Evolutionary conservation across 2,888 invertebrate genomes (phyloP), one percentile per base, ranked within the genome.

Genomic region (Pollenia amentaria): DNA sequence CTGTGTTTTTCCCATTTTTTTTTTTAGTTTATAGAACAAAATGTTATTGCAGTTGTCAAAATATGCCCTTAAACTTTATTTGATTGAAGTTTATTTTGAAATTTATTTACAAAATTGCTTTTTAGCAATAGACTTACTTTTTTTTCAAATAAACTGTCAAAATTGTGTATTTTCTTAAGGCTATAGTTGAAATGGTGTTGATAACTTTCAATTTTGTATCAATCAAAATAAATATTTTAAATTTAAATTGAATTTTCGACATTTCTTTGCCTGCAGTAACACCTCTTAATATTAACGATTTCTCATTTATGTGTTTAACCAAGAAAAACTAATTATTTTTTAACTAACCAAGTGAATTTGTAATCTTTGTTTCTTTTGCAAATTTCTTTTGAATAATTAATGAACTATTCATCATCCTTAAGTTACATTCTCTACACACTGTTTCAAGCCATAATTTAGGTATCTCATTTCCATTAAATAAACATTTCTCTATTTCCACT

Each of bases 1-100:
- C 80, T 79, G 72, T 80, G 82, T 48, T 64, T 81, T 51, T 67
- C 18, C 60, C 60, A 65, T 76, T 78, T 67, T 21, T 29, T 76
- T 78, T 67, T 21, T 29, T 16, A 12, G 11, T 65, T 69, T 64
- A 18, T 46, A 21, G 10, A 11, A 12, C n/a, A 73, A 48, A 48
- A 11, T 55, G 8, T 77, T 72, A 48, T 65, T 85, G 40, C 48
- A n/a, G 55, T 73, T 85, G 69, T 70, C 51, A 78, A 73, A 83
- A 62, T 69, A 75, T 87, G 84, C 86, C 86, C 86, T 87, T 87
- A 87, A 83, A 83, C 84, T 84, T 87, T 87, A 79, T 87, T 77
- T 62, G 57, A 70, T 69, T 83, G 60, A 14, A 69, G 40, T 57
- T 76, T 44, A 38, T 62, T 78, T 77, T 55, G 73, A 48, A 64